Evolutionary conservation across 2,113 vertebrate genomes (phyloP), one percentile per base, ranked within the genome.

Genomic region (Poeciliopsis turrubarensis): DNA sequence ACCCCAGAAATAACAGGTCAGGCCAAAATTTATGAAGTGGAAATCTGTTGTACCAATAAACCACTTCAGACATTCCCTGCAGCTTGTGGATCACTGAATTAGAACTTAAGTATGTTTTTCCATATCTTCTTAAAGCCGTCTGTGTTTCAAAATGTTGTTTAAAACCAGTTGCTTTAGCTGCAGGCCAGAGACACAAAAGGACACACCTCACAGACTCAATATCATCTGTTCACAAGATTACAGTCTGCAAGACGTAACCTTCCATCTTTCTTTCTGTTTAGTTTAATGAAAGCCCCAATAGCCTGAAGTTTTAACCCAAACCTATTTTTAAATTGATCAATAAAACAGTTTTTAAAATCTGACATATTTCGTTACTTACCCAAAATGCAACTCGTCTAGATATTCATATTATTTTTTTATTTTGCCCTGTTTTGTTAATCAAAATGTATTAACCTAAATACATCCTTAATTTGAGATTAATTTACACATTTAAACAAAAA

Each of bases 1-100:
- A 27, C 54, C 30, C 5, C 12, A 0, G 4, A 75, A 72, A 67
- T 57, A 68, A 13, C 34, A 63, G 57, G 57, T 62, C 69, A 60
- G 51, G 37, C 29, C 51, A 75, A 66, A 76, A 73, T 80, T 68
- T 65, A 26, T 74, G 31, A 73, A 64, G 9, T 73, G 39, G 25
- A 57, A 57, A 57, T 22, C 51, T 57, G 25, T 57, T 57, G 51
- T 63, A 66, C 71, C 68, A 62, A 15, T 72, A 72, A 72, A 72
- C 39, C 44, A 65, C 60, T 62, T 60, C 51, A 57, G 51, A 57
- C 51, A 8, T 70, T 61, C 73, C 39, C 74, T 62, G 54, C 32
- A 73, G 75, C 30, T 67, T 75, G 25, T 44, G 66, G 37, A 6
- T 57, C 51, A 57, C 51, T 57, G 51, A 57, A 57, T 57, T 57